A percentile compares a stretch with the other conserved stretches of the same genome.
Conservation (phyloP, 2,888 invertebrate genomes). For the Aricia artaxerxes region DNA sequence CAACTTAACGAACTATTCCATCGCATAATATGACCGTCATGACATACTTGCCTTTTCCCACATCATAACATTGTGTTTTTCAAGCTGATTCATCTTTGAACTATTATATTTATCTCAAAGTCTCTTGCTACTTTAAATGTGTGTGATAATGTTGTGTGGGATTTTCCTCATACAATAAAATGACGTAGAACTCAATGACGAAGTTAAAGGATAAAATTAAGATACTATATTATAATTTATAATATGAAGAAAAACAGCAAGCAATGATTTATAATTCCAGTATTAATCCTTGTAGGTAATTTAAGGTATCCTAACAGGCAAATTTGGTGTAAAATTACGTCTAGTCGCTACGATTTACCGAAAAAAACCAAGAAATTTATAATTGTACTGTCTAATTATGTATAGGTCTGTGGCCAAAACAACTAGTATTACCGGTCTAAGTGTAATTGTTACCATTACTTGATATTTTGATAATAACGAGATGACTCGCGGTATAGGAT, state of each 20-base stretch:
- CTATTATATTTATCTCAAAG: neutral
- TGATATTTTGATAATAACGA: neutral
- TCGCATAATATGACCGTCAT: too few relatives aligned
- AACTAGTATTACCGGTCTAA: slow-evolving; percentile 8
- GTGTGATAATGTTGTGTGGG: slow-evolving; percentile 3
- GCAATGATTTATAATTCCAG: too few relatives aligned
- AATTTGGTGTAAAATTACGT: too few relatives aligned
- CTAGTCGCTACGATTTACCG: too few relatives aligned
- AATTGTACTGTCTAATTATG: neutral
- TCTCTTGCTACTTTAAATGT: neutral
- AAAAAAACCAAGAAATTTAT: neutral
- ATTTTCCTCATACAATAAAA: neutral
- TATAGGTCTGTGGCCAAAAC: neutral
- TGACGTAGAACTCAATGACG: neutral
- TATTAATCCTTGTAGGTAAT: too few relatives aligned
- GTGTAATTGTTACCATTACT: neutral
- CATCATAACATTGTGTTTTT: neutral
- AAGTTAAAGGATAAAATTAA: neutral
- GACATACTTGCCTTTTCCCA: neutral
- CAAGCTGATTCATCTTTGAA: neutral
- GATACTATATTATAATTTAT: neutral
- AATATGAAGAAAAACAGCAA: neutral
- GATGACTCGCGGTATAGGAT: neutral
- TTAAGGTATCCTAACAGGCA: too few relatives aligned
- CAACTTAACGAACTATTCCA: neutral